Evolutionary conservation across 2,888 invertebrate species (phyloP).

Genomic region (Aleiodes testaceus): DNA sequence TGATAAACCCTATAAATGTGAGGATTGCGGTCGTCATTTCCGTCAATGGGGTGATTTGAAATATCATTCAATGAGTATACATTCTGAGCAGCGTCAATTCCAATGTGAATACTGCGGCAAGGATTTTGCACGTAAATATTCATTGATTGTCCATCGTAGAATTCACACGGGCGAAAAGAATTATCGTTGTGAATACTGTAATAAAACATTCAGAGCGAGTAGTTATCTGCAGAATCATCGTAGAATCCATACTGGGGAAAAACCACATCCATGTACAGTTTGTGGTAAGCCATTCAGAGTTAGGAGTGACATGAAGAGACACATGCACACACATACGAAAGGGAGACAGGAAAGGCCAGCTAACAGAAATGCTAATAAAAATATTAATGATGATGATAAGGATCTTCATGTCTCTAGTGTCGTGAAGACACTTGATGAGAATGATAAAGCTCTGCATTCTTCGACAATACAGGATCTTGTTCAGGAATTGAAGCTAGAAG

Average conservation of each 20-base stretch:
- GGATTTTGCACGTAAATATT: constrained; percentile 91
- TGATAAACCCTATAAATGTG: constrained; percentile 89
- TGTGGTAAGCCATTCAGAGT: constrained; percentile 90
- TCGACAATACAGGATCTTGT: constrained; percentile 66
- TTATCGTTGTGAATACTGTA: constrained; percentile 89
- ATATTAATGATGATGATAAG: constrained; percentile 49
- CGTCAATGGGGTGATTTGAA: constrained; percentile 92
- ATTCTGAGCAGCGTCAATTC: constrained; percentile 86
- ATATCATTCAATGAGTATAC: constrained; percentile 88
- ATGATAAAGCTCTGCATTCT: constrained; percentile 50
- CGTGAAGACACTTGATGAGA: constrained; percentile 42
- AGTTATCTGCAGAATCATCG: constrained; percentile 89
- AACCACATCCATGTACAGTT: constrained; percentile 83
- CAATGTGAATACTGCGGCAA: constrained; percentile 93
- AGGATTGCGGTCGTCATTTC: constrained; percentile 85
- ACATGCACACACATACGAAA: constrained; percentile 81
- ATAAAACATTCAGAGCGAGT: constrained; percentile 88
- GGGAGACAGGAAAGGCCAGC: constrained; percentile 42
- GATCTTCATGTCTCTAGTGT: background rate
- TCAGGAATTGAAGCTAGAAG: constrained; percentile 66
- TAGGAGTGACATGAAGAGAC: constrained; percentile 87
- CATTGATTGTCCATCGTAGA: constrained; percentile 86
- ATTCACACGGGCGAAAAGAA: constrained; percentile 92
- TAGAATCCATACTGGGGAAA: constrained; percentile 89
- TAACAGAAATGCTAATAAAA: constrained; percentile 61